These are phyloP conservation scores for Drosophila sp. DNA, from an alignment of 1,140 invertebrate species.

Conservation along the genomic window DNA sequence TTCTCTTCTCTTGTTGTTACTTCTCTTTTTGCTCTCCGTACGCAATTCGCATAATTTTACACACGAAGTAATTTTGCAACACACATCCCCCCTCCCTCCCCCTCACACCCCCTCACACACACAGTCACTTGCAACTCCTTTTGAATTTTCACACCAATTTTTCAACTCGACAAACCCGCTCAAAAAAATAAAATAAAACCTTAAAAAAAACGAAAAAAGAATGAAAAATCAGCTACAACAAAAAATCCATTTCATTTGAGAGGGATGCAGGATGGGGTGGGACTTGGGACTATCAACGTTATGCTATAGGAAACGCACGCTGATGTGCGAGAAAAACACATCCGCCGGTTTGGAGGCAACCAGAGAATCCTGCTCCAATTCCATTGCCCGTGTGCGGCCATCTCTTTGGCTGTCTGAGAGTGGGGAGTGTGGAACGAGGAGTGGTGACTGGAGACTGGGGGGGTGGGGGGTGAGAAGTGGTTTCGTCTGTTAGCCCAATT, in stretches of 20 bases:
- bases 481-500: slow-evolving; percentile 83
- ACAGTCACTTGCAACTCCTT: slow-evolving; percentile 78
- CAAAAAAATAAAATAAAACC: slow-evolving; percentile 49
- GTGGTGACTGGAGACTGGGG: slow-evolving; percentile 20
- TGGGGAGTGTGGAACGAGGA: neutral
- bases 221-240: slow-evolving; percentile 39
- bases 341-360: slow-evolving; percentile 54
- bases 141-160: slow-evolving; percentile 84
- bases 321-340: slow-evolving; percentile 82
- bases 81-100: no score
- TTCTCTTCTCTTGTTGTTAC: slow-evolving; percentile 32
- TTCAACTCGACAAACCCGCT: slow-evolving; percentile 82
- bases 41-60: slow-evolving; percentile 83
- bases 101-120: no score
- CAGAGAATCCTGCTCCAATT: slow-evolving; percentile 29
- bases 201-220: slow-evolving; percentile 23
- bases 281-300: neutral
- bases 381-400: slow-evolving; percentile 41
- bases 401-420: slow-evolving; percentile 31
- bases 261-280: slow-evolving; percentile 15
- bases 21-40: slow-evolving; percentile 30
- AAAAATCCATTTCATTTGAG: slow-evolving; percentile 38
- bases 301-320: slow-evolving; percentile 78
- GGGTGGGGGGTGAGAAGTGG: slow-evolving; percentile 5
- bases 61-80: slow-evolving; percentile 82